Evolutionary conservation across 2,113 vertebrate genomes (phyloP).

Genomic region (Perccottus glenii): DNA sequence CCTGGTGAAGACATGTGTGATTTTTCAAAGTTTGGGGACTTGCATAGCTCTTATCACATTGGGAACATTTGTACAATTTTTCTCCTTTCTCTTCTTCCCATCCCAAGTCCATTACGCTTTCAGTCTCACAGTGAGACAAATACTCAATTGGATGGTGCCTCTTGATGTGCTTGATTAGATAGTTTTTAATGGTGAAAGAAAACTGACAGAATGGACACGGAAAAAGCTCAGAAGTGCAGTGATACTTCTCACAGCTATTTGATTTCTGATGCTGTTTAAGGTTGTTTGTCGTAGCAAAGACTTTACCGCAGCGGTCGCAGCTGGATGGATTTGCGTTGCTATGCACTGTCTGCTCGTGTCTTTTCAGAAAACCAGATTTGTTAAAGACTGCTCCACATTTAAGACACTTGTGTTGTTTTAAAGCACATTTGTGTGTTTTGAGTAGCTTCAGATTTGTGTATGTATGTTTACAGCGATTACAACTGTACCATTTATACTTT

Average conservation of each 20-base stretch:
- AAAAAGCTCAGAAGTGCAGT: constrained; percentile 67
- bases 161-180: constrained; percentile 78
- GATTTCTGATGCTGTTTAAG: constrained; percentile 78
- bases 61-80: constrained; percentile 51
- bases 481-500: constrained; percentile 59
- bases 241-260: constrained; percentile 65
- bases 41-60: constrained; percentile 63
- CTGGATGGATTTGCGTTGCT: constrained; percentile 40
- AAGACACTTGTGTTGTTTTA: constrained; percentile 59
- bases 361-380: constrained; percentile 64
- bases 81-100: constrained; percentile 4
- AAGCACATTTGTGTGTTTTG: constrained; percentile 66
- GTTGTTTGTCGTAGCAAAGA: constrained; percentile 63
- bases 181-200: constrained; percentile 79
- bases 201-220: constrained; percentile 76
- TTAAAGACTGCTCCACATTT: constrained; percentile 69
- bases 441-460: constrained; percentile 66
- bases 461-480: constrained; percentile 66
- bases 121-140: constrained; percentile 39
- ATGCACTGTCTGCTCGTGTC: constrained; percentile 73
- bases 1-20: constrained; percentile 72
- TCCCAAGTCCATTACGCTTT: constrained; percentile 10
- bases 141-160: constrained; percentile 76
- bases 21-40: constrained; percentile 63
- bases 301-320: constrained; percentile 74